Evolutionary conservation across 2,797 vertebrate genomes (phyloP), one percentile per base, ranked within the genome.

Genomic region (Coreius guichenoti): DNA sequence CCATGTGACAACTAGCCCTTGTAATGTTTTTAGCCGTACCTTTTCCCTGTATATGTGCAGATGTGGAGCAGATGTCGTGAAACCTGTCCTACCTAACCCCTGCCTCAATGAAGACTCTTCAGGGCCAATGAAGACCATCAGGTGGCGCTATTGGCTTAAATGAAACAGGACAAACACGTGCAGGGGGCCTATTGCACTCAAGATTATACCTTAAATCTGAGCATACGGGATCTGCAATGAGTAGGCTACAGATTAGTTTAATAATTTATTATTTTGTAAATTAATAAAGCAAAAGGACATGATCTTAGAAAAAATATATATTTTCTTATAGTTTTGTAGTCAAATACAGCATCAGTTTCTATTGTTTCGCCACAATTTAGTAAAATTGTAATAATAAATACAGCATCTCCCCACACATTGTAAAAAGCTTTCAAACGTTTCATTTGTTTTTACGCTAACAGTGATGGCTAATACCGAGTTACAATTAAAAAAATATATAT

Each of bases 191-290:
- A 5, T 16, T 39, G 21, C 31, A 17, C 6, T 54, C 31, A 9
- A 39, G 39, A 77, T 63, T 31, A 13, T 17, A 16, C 54, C 23
- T 26, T 43, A 23, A 61, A 43, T 78, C 54, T 58, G 21, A 26
- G 31, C 74, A 36, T n/a, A 65, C 3, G 13, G 13, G 33, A 77
- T 39, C 56, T 82, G 61, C 87, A 79, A 45, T 82, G 78, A 79
- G 76, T 80, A 31, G 8, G 26, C 61, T 70, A 58, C 43, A 19
- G 19, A 77, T 26, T 36, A 14, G 13, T 26, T 39, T 26, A 39
- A 43, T 26, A 1, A 17, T 19, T 26, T 17, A 58, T 33, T 13
- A 33, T 54, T 21, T 21, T 49, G 11, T 19, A 29, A 29, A 73
- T 49, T 5, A 54, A 23, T 9, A 14, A 54, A 75, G 49, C 11